These are phyloP conservation scores for Hypanus sabinus DNA, from an alignment of 2,113 vertebrate species.

Conservation along the genomic window DNA sequence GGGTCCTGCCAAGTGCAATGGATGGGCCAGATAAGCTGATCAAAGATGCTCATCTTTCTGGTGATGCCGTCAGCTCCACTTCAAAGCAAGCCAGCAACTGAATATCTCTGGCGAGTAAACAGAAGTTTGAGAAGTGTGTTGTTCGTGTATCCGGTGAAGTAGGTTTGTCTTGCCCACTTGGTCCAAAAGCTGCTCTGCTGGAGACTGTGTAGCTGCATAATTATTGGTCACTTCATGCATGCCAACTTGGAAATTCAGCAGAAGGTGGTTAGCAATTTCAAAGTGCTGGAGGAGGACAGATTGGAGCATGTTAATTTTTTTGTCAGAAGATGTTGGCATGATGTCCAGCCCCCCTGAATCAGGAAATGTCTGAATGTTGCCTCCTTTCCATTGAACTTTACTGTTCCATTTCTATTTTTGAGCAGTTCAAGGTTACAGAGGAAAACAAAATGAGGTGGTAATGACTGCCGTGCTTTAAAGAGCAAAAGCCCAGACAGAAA, in stretches of 20 bases:
- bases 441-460: neutral
- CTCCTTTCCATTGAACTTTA: neutral
- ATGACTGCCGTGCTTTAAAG: too few species aligned
- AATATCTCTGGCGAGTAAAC: neutral
- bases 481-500: neutral
- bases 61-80: neutral
- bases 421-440: neutral
- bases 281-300: neutral
- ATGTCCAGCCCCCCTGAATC: neutral
- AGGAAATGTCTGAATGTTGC: neutral
- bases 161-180: neutral
- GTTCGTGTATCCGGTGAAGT: neutral
- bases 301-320: too few species aligned
- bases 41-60: neutral
- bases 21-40: neutral
- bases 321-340: constrained; percentile 7
- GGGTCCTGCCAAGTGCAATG: neutral
- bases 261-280: neutral
- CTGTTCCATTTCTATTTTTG: neutral
- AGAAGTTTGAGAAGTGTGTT: neutral
- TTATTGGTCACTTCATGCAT: neutral
- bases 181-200: neutral
- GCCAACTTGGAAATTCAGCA: neutral
- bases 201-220: neutral
- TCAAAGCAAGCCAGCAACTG: neutral